Evolutionary conservation across 2,888 invertebrate genomes (phyloP).

Genomic region (Melanchra persicariae): DNA sequence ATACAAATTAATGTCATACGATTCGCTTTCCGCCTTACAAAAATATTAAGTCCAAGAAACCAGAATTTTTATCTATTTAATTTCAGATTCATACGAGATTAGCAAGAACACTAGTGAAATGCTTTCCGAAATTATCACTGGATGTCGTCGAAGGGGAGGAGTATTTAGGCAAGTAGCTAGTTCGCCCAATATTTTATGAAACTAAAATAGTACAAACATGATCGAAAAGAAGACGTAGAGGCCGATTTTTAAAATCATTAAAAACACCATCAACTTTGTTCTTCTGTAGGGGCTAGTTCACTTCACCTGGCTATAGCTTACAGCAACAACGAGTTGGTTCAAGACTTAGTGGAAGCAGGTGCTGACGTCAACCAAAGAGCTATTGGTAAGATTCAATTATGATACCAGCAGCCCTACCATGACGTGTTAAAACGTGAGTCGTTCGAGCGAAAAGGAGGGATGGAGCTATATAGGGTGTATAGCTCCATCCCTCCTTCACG

Average conservation of each 20-base stretch:
- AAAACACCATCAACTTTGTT: neutral
- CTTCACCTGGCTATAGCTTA: conserved; percentile 99
- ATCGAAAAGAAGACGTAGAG: neutral
- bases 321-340: conserved; percentile 98
- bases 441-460: too few relatives aligned
- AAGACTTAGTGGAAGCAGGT: conserved; percentile 97
- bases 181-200: too few relatives aligned
- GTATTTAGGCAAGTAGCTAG: conserved; percentile 93
- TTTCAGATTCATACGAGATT: conserved; percentile 93
- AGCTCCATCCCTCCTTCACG: too few relatives aligned
- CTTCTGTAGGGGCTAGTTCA: conserved; percentile 94
- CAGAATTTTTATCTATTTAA: conserved; percentile 45
- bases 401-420: too few relatives aligned
- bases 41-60: neutral
- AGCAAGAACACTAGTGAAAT: conserved; percentile 96
- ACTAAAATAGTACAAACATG: neutral
- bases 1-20: too few relatives aligned
- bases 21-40: neutral
- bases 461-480: too few relatives aligned
- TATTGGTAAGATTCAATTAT: conserved; percentile 91
- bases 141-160: conserved; percentile 99
- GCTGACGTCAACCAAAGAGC: conserved; percentile 98
- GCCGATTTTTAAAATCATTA: neutral
- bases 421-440: too few relatives aligned
- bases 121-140: conserved; percentile 97